Evolutionary conservation across 1,140 invertebrate genomes (phyloP), one percentile per base, ranked within the genome.

Genomic region (Hesperophylax magnus): DNA sequence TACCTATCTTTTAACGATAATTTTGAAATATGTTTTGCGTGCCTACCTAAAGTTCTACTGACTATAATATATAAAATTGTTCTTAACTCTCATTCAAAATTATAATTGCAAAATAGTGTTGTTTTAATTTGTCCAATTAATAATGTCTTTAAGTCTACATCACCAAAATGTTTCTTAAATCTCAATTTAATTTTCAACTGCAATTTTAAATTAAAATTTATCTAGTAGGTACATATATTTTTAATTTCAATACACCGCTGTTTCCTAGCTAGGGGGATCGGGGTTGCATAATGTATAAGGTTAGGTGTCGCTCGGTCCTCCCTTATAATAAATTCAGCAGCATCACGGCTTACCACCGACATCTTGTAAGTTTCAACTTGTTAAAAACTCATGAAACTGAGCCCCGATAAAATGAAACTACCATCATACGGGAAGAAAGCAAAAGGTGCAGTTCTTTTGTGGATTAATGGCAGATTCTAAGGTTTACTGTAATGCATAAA

Each of bases 301-400:
- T 60, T 54, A 78, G 82, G 82, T 83, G 82, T 83, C 82, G 75
- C 75, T 34, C 17, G 20, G 69, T 74, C 31, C 69, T 61, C 65
- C 78, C 65, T 20, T 60, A 65, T 82, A 63, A 82, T 60, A 65
- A 71, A 83, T 83, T 83, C 75, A 83, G 24, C 31, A 52, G 60
- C 65, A 67, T 82, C 81, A 77, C 78, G 77, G 81, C 78, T 77
- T 82, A 71, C 77, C 78, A 71, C 77, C 67, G 39, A 67, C 81
- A 78, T 61, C 81, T 82, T 82, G 81, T 82, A 79, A 79, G 76
- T 79, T 81, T 75, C 61, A 31, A 82, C 81, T 81, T 65, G 81
- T 79, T 79, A 82, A 82, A 82, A 79, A 75, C 81, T 78, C 81
- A 69, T 81, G 77, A 78, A 79, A 79, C 72, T 61, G 69, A 18